Percentiles rank a stretch among this genome's conserved stretches.
These are phyloP conservation scores for Hyperopisus bebe DNA, from an alignment of 2,113 vertebrate genomes.

Conservation along the genomic window DNA sequence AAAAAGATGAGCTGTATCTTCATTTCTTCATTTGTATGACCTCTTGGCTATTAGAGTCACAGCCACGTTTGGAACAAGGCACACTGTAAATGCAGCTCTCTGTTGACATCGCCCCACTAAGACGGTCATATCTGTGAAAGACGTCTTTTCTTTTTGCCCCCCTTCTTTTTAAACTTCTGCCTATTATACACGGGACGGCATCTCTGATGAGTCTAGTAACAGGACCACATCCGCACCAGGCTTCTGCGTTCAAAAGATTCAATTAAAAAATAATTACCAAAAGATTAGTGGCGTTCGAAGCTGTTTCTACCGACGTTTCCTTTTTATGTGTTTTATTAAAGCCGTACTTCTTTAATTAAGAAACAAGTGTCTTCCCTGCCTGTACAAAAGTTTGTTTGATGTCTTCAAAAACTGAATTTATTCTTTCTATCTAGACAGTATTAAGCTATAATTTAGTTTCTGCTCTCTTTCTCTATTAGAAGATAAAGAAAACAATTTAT, in stretches of 20 bases:
- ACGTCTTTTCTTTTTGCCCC: background rate
- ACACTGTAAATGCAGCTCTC: constrained; percentile 23
- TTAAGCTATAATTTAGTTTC: constrained; percentile 47
- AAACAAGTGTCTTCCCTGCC: constrained; percentile 56
- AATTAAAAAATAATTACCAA: constrained; percentile 81
- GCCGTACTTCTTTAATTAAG: constrained; percentile 73
- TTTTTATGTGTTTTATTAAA: constrained; percentile 76
- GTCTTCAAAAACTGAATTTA: constrained; percentile 67
- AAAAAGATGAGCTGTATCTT: background rate
- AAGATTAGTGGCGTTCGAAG: constrained; percentile 73
- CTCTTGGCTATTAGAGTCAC: background rate
- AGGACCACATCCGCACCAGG: constrained; percentile 59
- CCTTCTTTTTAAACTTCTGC: constrained; percentile 15
- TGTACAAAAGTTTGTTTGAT: constrained; percentile 74
- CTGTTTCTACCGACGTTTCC: constrained; percentile 72
- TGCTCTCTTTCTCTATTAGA: constrained; percentile 44
- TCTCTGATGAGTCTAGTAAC: constrained; percentile 49
- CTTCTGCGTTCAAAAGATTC: constrained; percentile 79
- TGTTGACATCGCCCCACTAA: constrained; percentile 22
- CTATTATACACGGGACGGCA: constrained; percentile 34
- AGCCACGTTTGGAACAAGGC: background rate
- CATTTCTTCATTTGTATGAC: background rate
- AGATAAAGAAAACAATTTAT: constrained; percentile 73
- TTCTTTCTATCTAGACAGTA: constrained; percentile 72
- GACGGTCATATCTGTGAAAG: background rate